Conservation (phyloP, 2,888 invertebrate species). For the Parascotia fuliginaria region DNA sequence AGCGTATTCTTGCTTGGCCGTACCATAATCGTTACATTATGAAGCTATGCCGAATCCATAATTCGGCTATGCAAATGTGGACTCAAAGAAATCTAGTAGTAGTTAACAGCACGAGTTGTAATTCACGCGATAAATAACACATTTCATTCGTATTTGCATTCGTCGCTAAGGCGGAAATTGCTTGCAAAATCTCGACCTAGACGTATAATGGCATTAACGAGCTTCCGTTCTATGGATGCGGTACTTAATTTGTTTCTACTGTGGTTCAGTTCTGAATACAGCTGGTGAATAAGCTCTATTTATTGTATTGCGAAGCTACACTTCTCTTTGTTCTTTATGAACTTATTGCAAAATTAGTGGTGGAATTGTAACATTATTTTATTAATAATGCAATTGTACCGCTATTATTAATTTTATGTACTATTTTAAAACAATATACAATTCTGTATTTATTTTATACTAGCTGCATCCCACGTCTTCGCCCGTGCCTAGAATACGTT, state of each 20-base stretch:
- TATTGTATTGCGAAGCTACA: neutral
- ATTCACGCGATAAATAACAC: slow-evolving; percentile 80
- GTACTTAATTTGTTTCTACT: slow-evolving; percentile 26
- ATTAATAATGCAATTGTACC: no score
- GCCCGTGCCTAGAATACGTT: no score
- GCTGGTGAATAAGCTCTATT: neutral
- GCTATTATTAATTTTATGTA: no score
- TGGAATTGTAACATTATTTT: neutral
- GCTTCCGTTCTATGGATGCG: slow-evolving; percentile 52
- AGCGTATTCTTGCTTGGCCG: slow-evolving; percentile 18
- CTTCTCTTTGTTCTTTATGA: neutral
- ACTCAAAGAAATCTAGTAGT: slow-evolving; percentile 36
- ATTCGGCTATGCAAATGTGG: slow-evolving; percentile 50
- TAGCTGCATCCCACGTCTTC: no score
- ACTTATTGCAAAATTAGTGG: neutral
- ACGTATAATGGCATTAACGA: slow-evolving; percentile 51
- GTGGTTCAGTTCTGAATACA: neutral
- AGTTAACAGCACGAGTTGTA: slow-evolving; percentile 65
- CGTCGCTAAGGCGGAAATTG: slow-evolving; percentile 78
- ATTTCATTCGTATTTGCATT: slow-evolving; percentile 79
- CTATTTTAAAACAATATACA: no score
- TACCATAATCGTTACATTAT: slow-evolving; percentile 31
- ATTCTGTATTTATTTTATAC: no score
- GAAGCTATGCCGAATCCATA: slow-evolving; percentile 42
- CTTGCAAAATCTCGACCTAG: slow-evolving; percentile 73